Base-by-base conservation (phyloP, 2,797 vertebrate species). In the Orientallactaga sibirica region DNA sequence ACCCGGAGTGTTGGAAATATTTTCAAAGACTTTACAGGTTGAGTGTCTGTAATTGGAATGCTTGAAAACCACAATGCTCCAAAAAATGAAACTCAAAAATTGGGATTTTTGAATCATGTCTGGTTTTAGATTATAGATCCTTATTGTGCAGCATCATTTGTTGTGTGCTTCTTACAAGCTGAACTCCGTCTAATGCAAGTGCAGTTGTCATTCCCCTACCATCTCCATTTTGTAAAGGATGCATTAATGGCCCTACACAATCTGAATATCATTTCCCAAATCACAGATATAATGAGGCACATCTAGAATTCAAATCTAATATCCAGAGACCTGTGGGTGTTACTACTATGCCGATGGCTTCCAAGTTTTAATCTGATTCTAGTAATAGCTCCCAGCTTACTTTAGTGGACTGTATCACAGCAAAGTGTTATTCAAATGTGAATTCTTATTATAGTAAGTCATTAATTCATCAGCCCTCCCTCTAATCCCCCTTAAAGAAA, bases 361-460 rank as follows among this genome's bases (percentile, higher is more conserved):
- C n/a, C 1, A 3, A 7, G 4, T 52, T 68, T 70, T 84, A 70
- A 91, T 77, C 66, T 33, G 37, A 68, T 4, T 76, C 61, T 24
- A 62, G 33, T 20, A 43, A 37, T 58, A n/a, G 20, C 37, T 85
- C 79, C 37, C 20, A 82, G 19, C 52, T 41, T 25, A 43, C 37
- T 66, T 64, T 55, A 22, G 27, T 22, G 48, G 5, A 58, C 64
- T 27, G n/a, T 33, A 70, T 86, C 73, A 91, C 12, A 71, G 93
- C 14, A 75, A 93, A 93, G 58, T 66, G 66, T 19, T 66, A 52
- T 66, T 74, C 78, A 91, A 94, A 91, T 75, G 19, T 29, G 11
- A 79, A 27, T 74, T 92, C 29, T 90, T 84, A 62, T 83, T 84
- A 73, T 71, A 66, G 48, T 79, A 96, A 92, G 52, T 76, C 74